phyloP scores from a whole-genome alignment of 2,113 vertebrate genomes.

The Hippocampus barbouri region DNA sequence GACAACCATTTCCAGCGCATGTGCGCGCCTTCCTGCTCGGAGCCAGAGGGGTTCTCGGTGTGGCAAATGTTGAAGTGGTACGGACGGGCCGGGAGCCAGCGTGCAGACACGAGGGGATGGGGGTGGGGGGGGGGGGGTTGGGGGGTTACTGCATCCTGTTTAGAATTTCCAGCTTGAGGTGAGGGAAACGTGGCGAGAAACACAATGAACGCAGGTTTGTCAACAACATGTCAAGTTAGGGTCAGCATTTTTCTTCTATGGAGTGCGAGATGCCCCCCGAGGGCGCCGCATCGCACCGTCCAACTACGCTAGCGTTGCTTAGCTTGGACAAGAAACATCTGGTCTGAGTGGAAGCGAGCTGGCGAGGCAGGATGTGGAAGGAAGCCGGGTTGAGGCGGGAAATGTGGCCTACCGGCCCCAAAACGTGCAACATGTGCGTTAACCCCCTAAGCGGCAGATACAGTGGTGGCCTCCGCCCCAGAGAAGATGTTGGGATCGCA shows the following conservation, averaged over 20 bases:
- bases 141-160: slow-evolving; percentile 73
- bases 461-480: slow-evolving; percentile 24
- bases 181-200: slow-evolving; percentile 22
- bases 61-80: slow-evolving; percentile 37
- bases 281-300: slow-evolving; percentile 29
- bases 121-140: slow-evolving; percentile 70
- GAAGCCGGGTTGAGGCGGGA: slow-evolving; percentile 37
- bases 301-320: slow-evolving; percentile 10
- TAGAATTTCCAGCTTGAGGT: slow-evolving; percentile 64
- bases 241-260: slow-evolving; percentile 16
- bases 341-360: slow-evolving; percentile 34
- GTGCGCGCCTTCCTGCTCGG: slow-evolving; percentile 40
- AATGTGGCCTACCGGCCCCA: slow-evolving; percentile 44
- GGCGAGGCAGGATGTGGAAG: slow-evolving; percentile 55
- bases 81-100: slow-evolving; percentile 45
- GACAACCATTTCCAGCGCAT: slow-evolving; percentile 20
- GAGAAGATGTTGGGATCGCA: slow-evolving; percentile 1
- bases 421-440: slow-evolving; percentile 26
- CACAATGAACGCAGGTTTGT: slow-evolving; percentile 35
- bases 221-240: slow-evolving; percentile 1
- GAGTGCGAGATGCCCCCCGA: not conserved
- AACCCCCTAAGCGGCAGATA: slow-evolving; percentile 35
- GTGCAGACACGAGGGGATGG: slow-evolving; percentile 37
- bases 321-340: slow-evolving; percentile 56
- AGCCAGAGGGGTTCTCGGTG: slow-evolving; percentile 12